Base-by-base conservation (phyloP, 2,888 invertebrate species). In the Homarus gammarus region DNA sequence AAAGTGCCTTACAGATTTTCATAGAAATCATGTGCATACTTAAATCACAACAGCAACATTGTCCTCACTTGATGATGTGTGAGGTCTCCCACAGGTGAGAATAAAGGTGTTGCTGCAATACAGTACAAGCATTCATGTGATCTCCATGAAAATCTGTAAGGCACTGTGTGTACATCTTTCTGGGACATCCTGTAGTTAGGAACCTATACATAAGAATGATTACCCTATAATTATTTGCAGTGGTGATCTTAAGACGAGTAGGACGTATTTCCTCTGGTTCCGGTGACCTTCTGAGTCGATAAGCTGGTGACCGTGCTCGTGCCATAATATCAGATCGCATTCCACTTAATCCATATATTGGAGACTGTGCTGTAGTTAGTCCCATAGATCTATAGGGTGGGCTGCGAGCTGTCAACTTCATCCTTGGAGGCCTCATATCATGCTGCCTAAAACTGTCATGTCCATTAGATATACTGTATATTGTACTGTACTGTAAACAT, bases 141-240 rank as follows among this genome's bases (percentile, higher is more conserved):
- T n/a, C n/a, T n/a, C n/a, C n/a, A n/a, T n/a, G n/a, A n/a, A n/a
- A n/a, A n/a, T n/a, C n/a, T n/a, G n/a, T n/a, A n/a, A n/a, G n/a
- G n/a, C n/a, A n/a, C n/a, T n/a, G n/a, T n/a, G n/a, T n/a, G n/a
- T n/a, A n/a, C n/a, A n/a, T n/a, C n/a, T n/a, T n/a, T n/a, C n/a
- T n/a, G n/a, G n/a, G n/a, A n/a, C n/a, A n/a, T n/a, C n/a, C n/a
- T n/a, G n/a, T n/a, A n/a, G n/a, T n/a, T n/a, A n/a, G n/a, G n/a
- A n/a, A n/a, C n/a, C n/a, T n/a, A n/a, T 49, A 8, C 49, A 49
- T 56, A 22, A 56, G 12, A 56, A 56, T 18, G 22, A 56, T 81
- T 49, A 90, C 90, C 87, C 79, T 87, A 68, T 87, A 90, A 64
- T 90, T 87, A 70, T 90, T 90, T 10, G 90, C 33, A 31, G 90